Conservation (phyloP, 2,888 invertebrate genomes). For the Plebejus melissa region DNA sequence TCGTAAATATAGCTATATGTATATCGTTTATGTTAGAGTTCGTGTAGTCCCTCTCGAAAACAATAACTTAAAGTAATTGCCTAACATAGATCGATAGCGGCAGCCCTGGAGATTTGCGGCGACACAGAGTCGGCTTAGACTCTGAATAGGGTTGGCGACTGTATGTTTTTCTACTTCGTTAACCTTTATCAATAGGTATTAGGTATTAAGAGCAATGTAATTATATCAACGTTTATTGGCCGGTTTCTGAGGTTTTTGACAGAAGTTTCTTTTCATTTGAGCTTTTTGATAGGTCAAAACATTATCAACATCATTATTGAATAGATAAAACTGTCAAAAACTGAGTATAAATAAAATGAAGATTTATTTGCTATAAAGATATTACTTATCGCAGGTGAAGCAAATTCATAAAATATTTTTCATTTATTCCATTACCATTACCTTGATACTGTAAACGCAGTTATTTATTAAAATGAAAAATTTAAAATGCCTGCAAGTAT, state of each 20-base stretch:
- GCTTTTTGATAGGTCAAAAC: not conserved
- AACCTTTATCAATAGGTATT: conserved; percentile 16
- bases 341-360: not conserved
- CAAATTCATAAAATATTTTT: too few species aligned
- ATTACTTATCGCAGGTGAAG: not conserved
- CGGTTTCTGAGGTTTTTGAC: not conserved
- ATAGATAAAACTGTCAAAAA: too few species aligned
- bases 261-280: not conserved
- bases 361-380: not conserved
- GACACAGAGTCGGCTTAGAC: conserved; percentile 45
- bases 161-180: not conserved
- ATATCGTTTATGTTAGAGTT: not conserved
- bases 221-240: not conserved
- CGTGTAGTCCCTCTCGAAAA: conserved; percentile 12
- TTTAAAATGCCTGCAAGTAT: not conserved
- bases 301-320: too few species aligned
- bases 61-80: conserved; percentile 22
- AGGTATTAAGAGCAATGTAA: not conserved
- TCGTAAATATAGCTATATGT: not conserved
- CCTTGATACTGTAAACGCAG: not conserved
- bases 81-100: conserved; percentile 39
- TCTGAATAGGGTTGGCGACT: conserved; percentile 39
- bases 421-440: not conserved
- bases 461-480: not conserved
- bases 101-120: conserved; percentile 43